phyloP scores from a whole-genome alignment of 1,140 invertebrate genomes.

The Eriosoma lanigerum region DNA sequence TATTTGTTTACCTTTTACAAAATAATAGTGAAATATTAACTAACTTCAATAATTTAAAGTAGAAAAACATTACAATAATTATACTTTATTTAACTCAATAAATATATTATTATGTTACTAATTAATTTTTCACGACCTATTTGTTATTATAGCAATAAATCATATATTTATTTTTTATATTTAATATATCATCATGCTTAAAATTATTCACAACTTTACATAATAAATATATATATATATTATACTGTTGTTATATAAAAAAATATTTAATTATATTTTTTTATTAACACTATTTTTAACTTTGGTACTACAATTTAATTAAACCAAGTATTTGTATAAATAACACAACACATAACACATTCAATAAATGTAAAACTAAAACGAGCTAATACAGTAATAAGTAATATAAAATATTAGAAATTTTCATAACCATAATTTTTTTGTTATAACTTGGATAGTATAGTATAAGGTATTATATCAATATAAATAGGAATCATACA shows the following conservation, averaged over 20 bases:
- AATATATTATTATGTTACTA: background rate
- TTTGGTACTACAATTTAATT: conserved; percentile 32
- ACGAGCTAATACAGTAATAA: background rate
- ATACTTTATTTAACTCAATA: background rate
- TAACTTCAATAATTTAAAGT: background rate
- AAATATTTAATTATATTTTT: too few relatives aligned
- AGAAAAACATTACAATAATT: background rate
- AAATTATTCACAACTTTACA: conserved; percentile 33
- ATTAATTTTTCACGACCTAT: conserved; percentile 27
- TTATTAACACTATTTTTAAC: background rate
- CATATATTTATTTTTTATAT: too few relatives aligned
- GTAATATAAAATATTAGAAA: too few relatives aligned
- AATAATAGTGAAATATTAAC: background rate
- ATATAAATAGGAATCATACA: too few relatives aligned
- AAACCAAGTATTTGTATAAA: conserved; percentile 25
- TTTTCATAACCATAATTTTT: too few relatives aligned
- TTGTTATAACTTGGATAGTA: too few relatives aligned
- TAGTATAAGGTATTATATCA: too few relatives aligned
- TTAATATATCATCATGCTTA: background rate
- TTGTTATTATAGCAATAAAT: background rate
- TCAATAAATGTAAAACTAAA: background rate
- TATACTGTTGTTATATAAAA: too few relatives aligned
- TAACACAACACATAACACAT: too few relatives aligned
- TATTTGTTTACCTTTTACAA: too few relatives aligned
- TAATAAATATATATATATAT: too few relatives aligned